A percentile compares a stretch with the other conserved stretches of the same genome.
These are phyloP conservation scores for Marmota monax DNA, from an alignment of 2,113 vertebrate genomes.

Conservation along the genomic window DNA sequence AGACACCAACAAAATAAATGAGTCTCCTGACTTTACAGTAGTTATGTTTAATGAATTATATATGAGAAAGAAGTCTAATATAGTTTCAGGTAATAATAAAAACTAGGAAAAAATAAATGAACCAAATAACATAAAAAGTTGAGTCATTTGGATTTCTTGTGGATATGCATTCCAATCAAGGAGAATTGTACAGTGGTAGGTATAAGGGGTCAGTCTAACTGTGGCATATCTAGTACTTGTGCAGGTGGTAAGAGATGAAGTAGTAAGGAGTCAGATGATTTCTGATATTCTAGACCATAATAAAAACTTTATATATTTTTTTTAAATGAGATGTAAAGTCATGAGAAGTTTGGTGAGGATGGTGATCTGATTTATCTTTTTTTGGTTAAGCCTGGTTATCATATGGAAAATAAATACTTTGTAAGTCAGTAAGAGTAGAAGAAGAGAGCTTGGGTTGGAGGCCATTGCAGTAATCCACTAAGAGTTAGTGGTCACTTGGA, in stretches of 20 bases:
- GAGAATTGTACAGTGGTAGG: not conserved
- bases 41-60: not conserved
- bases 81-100: not conserved
- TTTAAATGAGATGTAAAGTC: constrained; percentile 8
- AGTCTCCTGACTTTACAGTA: constrained; percentile 11
- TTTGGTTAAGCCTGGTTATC: not conserved
- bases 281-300: not conserved
- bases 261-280: not conserved
- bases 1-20: not conserved
- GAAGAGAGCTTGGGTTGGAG: not conserved
- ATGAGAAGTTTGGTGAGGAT: not conserved
- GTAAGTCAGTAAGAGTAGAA: not conserved
- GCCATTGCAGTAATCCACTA: not conserved
- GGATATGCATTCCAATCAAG: not conserved
- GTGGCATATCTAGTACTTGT: not conserved
- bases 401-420: not conserved
- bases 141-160: not conserved
- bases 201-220: not conserved
- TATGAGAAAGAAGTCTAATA: not conserved
- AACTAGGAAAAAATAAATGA: not conserved
- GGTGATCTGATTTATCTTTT: constrained; percentile 12
- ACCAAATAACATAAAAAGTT: not conserved
- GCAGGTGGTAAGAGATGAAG: not conserved
- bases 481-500: not conserved
- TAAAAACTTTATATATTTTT: constrained; percentile 31